Conservation (phyloP, 2,888 invertebrate genomes). For the Lordiphosa andalusiaca region DNA sequence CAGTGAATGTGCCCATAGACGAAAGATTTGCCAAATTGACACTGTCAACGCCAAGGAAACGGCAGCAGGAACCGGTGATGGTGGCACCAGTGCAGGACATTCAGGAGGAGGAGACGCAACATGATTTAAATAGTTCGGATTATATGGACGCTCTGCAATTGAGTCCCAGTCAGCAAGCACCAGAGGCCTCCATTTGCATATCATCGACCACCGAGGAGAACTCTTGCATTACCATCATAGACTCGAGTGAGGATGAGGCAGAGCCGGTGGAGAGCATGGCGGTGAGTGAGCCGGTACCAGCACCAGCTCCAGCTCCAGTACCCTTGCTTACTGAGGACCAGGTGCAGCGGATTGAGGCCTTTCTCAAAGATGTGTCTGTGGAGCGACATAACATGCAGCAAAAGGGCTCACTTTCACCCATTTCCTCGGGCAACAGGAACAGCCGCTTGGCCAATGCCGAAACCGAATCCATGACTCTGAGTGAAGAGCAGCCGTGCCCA, state of each 20-base stretch:
- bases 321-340: constrained; percentile 46
- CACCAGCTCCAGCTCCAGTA: constrained; percentile 1
- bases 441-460: constrained; percentile 60
- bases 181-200: constrained; percentile 37
- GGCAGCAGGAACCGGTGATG: constrained; percentile 34
- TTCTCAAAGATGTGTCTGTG: constrained; percentile 75
- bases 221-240: constrained; percentile 61
- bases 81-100: constrained; percentile 17
- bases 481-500: constrained; percentile 14
- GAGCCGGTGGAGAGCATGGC: constrained; percentile 33
- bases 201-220: constrained; percentile 39
- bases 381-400: constrained; percentile 42
- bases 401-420: constrained; percentile 5
- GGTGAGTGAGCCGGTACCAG: constrained; percentile 28
- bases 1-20: constrained; percentile 71
- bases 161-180: constrained; percentile 36
- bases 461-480: constrained; percentile 69
- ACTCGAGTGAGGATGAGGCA: constrained; percentile 37
- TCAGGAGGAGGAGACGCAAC: constrained; percentile 20
- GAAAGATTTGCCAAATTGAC: constrained; percentile 78
- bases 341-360: constrained; percentile 72
- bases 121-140: constrained; percentile 40
- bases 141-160: constrained; percentile 73
- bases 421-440: constrained; percentile 7
- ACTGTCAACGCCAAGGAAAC: constrained; percentile 69